phyloP scores from a whole-genome alignment of 2,797 vertebrate genomes.

The Yasuhikotakia modesta region DNA sequence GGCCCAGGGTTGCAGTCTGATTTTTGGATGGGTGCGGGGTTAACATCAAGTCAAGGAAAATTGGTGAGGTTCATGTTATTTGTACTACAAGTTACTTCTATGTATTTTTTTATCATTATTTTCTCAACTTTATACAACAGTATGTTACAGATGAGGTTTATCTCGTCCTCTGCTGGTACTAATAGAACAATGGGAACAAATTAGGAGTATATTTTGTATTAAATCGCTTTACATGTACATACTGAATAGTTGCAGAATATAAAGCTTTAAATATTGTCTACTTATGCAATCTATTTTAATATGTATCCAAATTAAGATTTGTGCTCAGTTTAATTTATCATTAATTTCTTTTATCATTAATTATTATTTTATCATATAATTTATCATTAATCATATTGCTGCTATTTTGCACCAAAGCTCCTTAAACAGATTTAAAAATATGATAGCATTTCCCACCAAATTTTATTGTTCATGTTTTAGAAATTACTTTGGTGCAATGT shows the following conservation, averaged over 20 bases:
- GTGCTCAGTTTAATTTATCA: constrained; percentile 70
- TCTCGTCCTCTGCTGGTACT: constrained; percentile 83
- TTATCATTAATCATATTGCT: too few relatives aligned
- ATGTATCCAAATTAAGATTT: constrained; percentile 61
- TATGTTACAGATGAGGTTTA: constrained; percentile 77
- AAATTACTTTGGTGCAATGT: too few relatives aligned
- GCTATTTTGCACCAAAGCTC: constrained; percentile 44
- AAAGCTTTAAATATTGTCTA: constrained; percentile 58
- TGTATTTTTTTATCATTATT: constrained; percentile 64
- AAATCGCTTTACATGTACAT: constrained; percentile 64
- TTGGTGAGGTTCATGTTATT: constrained; percentile 64
- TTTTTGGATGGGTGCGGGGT: constrained; percentile 66
- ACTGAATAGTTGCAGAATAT: constrained; percentile 65
- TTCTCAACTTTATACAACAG: constrained; percentile 76
- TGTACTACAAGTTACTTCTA: constrained; percentile 56
- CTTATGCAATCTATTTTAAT: constrained; percentile 55
- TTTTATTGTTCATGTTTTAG: constrained; percentile 11
- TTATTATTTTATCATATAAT: too few relatives aligned
- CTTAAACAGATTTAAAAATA: too few relatives aligned
- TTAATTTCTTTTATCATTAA: too few relatives aligned
- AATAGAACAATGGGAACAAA: constrained; percentile 72
- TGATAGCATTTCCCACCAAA: too few relatives aligned
- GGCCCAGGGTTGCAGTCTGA: constrained; percentile 84
- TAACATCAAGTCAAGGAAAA: constrained; percentile 72
- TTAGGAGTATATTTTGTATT: constrained; percentile 64